Evolutionary conservation across 2,113 vertebrate genomes (phyloP), one percentile per base, ranked within the genome.

Genomic region (Malurus melanocephalus): DNA sequence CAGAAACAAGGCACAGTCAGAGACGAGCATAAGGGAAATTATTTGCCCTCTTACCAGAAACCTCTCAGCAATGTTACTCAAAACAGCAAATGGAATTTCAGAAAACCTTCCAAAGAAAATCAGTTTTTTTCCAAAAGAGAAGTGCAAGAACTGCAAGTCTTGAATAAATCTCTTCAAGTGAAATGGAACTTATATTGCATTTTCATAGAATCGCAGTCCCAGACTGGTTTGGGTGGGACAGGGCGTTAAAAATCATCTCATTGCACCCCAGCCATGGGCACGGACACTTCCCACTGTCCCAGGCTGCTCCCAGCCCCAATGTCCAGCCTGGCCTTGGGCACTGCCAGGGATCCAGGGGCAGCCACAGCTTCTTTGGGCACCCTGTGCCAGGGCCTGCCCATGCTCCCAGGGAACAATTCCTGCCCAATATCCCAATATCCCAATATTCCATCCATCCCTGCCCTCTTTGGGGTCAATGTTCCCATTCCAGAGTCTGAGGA

Each of bases 301-400:
- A 56, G 35, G 20, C 0, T 35, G 15, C 21, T 56, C 57, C 43
- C 12, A 33, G 8, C 32, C 11, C 30, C 38, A 38, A 38, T 1
- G 0, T 30, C 43, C 61, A 84, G 0, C 45, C 81, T 38, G 35
- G 21, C 35, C 52, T 32, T 30, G 43, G 61, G 0, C 71, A 51
- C 35, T 66, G 0, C 35, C 43, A 66, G 61, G 45, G 61, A 51
- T 51, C 16, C 79, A 71, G 52, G 52, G 32, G 45, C 35, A 66
- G 52, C 21, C 52, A 6, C 43, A 66, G 35, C 30, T 49, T 0
- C 51, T 33, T 20, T 55, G 67, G 57, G 27, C 2, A 82, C 16
- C 20, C 49, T 56, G 30, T 33, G 28, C 43, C 80, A 84, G 52
- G 3, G 16, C 24, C 16, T 57, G 0, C 0, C 4, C 52, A 66